Base-by-base conservation (phyloP, 2,888 invertebrate species). In the Bhutanitis thaidina region DNA sequence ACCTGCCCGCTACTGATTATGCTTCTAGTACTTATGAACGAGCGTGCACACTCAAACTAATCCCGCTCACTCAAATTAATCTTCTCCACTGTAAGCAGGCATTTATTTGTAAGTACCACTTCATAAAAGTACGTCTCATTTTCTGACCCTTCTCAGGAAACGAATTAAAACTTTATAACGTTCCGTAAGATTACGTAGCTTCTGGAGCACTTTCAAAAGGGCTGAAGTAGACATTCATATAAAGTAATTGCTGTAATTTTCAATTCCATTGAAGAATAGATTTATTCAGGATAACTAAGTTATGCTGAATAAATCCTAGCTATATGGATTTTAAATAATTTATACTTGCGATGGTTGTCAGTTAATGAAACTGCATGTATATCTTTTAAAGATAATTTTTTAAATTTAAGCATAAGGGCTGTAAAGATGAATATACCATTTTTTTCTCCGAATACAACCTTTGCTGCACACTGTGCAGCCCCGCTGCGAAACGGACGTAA, bases 131-230 rank as follows among this genome's bases (percentile, higher is more conserved):
- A 36, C 40, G 36, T 41, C 44, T 41, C 45, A 40, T 51, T 41
- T 51, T 45, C 40, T 46, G 45, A 51, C 41, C 36, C 30, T 46
- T 25, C 45, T 25, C 35, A 32, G 41, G n/a, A 15, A 40, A 46
- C 36, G 16, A 41, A 41, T 38, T 41, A 46, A 45, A 51, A 45
- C 35, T 40, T 44, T 29, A 66, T 62, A 61, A 62, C 57, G 58
- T 61, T 63, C 57, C 61, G 53, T 55, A 38, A 39, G 38, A 43
- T 35, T 36, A 15, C 27, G 35, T 34, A 29, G 35, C 35, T 13
- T 14, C 15, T 16, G 36, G 5, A 35, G 9, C 8, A 8, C 8
- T 27, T 27, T 14, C 29, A 30, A 35, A 27, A 25, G 38, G 14
- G 10, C 32, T 13, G 3, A 44, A 44, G 29, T 25, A 34, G 12